Percentiles rank a stretch among this genome's conserved stretches.
Evolutionary conservation across 2,113 vertebrate species (phyloP).

Genomic region (Pelvicachromis taeniatus): DNA sequence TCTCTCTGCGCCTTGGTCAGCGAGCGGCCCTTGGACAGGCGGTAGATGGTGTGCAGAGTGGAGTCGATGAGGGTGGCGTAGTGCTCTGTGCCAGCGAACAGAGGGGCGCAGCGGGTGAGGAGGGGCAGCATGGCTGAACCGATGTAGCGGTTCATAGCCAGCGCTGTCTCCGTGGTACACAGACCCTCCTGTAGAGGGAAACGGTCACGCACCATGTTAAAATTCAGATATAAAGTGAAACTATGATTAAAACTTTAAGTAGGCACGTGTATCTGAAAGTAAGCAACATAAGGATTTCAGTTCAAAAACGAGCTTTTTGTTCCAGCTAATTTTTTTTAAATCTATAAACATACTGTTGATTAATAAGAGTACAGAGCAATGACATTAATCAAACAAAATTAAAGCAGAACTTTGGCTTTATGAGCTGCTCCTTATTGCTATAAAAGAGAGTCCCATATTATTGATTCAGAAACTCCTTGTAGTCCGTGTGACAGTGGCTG

Average conservation of each 20-base stretch:
- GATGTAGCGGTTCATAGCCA: slow-evolving; percentile 93
- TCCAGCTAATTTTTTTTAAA: neutral
- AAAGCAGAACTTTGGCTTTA: neutral
- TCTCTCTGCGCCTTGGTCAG: slow-evolving; percentile 98
- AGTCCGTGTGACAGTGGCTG: neutral
- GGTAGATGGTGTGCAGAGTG: slow-evolving; percentile 92
- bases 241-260: neutral
- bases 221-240: neutral
- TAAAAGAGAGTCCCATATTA: neutral
- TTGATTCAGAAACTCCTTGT: neutral
- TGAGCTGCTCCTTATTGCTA: neutral
- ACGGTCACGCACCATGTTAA: neutral
- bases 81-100: slow-evolving; percentile 92
- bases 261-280: neutral
- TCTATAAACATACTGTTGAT: neutral
- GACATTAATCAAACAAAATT: neutral
- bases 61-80: slow-evolving; percentile 88
- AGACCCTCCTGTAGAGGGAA: slow-evolving; percentile 80
- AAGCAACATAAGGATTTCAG: neutral
- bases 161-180: slow-evolving; percentile 90
- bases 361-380: neutral
- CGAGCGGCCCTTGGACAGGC: slow-evolving; percentile 92
- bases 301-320: neutral
- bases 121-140: slow-evolving; percentile 92
- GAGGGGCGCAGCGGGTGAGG: slow-evolving; percentile 91